Evolutionary conservation across 1,140 invertebrate genomes (phyloP).

Genomic region (Diuraphis noxia): DNA sequence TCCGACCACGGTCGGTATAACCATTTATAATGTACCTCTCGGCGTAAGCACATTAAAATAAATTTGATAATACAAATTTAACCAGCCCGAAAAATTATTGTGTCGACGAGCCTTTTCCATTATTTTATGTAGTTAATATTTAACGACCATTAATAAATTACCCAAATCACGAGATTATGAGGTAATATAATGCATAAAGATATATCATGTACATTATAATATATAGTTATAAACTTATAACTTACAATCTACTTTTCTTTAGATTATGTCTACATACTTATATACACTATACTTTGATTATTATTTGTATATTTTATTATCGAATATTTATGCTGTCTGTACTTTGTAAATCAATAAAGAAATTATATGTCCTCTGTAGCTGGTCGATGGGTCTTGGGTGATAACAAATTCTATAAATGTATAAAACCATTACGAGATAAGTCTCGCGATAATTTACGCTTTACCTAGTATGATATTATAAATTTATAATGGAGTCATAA

Average conservation of each 20-base stretch:
- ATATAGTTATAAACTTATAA: too few species aligned
- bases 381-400: neutral
- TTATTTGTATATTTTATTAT: neutral
- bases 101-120: neutral
- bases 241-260: neutral
- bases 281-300: neutral
- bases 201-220: neutral
- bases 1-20: neutral
- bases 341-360: neutral
- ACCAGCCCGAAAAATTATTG: neutral
- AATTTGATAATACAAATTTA: neutral
- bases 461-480: neutral
- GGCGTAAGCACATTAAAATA: neutral
- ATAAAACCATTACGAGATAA: neutral
- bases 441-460: neutral
- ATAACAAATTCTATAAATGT: neutral
- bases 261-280: neutral
- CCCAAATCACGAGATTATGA: neutral
- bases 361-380: neutral
- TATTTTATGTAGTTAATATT: neutral
- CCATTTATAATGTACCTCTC: neutral
- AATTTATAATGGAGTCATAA: neutral
- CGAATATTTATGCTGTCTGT: neutral
- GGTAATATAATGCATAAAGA: neutral
- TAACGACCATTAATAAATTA: neutral